A percentile compares a stretch with the other conserved stretches of the same genome.
Evolutionary conservation across 2,797 vertebrate species (phyloP).

Genomic region (Anisognathus igniventris): DNA sequence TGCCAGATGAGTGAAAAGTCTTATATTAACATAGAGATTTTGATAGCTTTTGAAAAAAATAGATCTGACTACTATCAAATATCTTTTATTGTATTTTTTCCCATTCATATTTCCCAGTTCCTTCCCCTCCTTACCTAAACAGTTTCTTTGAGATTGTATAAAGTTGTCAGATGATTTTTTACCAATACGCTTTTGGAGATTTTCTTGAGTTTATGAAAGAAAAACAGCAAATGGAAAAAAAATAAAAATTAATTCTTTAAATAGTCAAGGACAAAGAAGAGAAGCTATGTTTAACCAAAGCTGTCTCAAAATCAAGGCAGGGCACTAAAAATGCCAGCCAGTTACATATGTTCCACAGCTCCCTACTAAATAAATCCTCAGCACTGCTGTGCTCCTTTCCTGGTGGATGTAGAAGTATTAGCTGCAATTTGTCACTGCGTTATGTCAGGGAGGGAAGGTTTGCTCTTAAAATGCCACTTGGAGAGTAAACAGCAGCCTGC

Average conservation of each 20-base stretch:
- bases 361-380: slow-evolving; percentile 37
- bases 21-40: neutral
- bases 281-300: neutral
- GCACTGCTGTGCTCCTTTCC: neutral
- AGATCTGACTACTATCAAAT: neutral
- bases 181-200: neutral
- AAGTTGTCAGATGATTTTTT: neutral
- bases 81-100: neutral
- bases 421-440: slow-evolving; percentile 54
- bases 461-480: slow-evolving; percentile 60
- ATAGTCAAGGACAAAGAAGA: slow-evolving; percentile 28
- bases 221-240: neutral
- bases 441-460: slow-evolving; percentile 25
- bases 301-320: slow-evolving; percentile 36
- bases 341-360: slow-evolving; percentile 3
- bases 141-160: neutral
- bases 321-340: slow-evolving; percentile 53
- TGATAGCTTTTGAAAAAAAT: neutral
- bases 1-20: neutral
- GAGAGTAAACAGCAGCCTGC: slow-evolving; percentile 56
- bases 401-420: slow-evolving; percentile 2
- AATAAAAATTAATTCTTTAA: neutral
- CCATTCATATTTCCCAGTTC: neutral
- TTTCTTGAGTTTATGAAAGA: neutral
- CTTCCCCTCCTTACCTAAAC: neutral